Base-by-base conservation (phyloP, 2,113 vertebrate species). In the Ceyx margarethae region DNA sequence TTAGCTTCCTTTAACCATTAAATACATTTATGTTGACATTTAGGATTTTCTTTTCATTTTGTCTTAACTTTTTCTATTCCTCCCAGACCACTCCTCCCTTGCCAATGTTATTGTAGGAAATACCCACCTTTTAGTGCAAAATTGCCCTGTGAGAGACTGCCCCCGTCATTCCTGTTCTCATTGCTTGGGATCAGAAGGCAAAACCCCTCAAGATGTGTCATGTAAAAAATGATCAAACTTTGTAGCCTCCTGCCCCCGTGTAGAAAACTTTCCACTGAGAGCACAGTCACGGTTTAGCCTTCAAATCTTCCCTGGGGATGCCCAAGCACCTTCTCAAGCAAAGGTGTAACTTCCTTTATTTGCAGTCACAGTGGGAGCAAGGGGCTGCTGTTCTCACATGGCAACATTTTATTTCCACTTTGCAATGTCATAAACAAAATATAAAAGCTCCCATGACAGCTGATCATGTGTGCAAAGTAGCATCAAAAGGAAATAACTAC, bases 111-210 rank as follows among this genome's bases (percentile, higher is more conserved):
- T 6, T 73, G 20, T 29, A 68, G 29, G 31, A n/a, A 2, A 43
- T 16, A 18, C 2, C 29, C 75, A 8, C 14, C 11, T 58, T 77
- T 90, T 46, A 74, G 33, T 29, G 94, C 72, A 86, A 71, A 91
- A 65, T 58, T 53, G 13, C 40, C 16, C 43, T 54, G 37, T 31
- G 15, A 75, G 48, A 79, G 8, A 10, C 13, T 40, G 15, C 42
- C 21, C 53, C n/a, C 2, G 42, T 81, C 64, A 50, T 89, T 76
- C 26, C 81, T 48, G 8, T 78, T 95, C 45, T 90, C 68, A 14
- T 95, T 96, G 87, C 90, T 86, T 93, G 69, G n/a, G 90, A 90
- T 87, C 25, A 26, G 33, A 80, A 76, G n/a, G 33, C 5, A 5
- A 78, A 73, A 43, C 5, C 1, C 8, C 8, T 71, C 2, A 1